Base-by-base conservation (phyloP, 2,113 vertebrate genomes). In the Apodemus sylvaticus region DNA sequence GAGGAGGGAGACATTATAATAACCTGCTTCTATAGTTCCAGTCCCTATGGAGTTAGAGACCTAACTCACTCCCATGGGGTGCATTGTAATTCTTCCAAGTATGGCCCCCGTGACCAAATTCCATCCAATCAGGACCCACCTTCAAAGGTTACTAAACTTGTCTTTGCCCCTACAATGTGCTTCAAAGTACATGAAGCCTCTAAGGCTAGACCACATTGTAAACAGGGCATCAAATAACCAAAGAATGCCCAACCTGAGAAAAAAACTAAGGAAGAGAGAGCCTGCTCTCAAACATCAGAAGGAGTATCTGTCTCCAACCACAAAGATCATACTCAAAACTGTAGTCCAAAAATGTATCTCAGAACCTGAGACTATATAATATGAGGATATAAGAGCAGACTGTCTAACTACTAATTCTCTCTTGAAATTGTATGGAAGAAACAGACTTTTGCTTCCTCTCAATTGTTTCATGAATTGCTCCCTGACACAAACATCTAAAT, bases 381-480 rank as follows among this genome's bases (percentile, higher is more conserved):
- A 13, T 31, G 4, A 60, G 53, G 64, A 20, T 51, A 95, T 79
- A 60, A 22, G 51, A 51, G 24, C 45, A 19, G 31, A 51, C 74
- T 76, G 62, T 58, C 76, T 68, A 81, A 64, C 22, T 60, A n/a
- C 66, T 90, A 60, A 60, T 88, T 1, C 16, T 73, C 88, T 92
- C 89, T 89, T 60, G 68, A 93, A 71, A 89, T 66, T 87, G 14
- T 64, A 12, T 53, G 53, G 62, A 76, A 82, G 31, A 81, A 82
- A 90, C 8, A 74, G 53, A 93, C 17, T 89, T 96, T 71, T 70
- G 24, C n/a, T 85, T 89, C 73, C 53, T 93, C 51, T 64, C 20
- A 60, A 68, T 70, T 76, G 51, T 62, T 93, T 79, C 1, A 58
- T 68, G 55, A 94, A 96, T 93, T 53, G 5, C 58, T 39, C 92